phyloP scores from a whole-genome alignment of 2,113 vertebrate species.

The Mobula birostris region DNA sequence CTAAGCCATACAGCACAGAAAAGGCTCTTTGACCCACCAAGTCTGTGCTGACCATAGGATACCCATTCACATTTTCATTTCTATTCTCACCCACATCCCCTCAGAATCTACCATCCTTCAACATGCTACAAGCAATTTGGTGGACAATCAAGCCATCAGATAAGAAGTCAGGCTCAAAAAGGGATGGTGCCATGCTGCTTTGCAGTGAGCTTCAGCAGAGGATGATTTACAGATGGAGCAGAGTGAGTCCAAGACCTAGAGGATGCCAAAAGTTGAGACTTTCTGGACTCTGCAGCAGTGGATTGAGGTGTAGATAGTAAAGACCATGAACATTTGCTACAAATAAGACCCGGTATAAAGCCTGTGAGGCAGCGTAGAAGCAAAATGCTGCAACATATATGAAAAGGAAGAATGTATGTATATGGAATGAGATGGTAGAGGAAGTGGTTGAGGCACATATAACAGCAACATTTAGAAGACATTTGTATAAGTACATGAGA shows the following conservation, averaged over 20 bases:
- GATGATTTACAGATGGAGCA: neutral
- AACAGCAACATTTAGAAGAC: too few relatives aligned
- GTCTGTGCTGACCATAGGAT: too few relatives aligned
- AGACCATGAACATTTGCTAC: neutral
- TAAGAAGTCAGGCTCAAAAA: neutral
- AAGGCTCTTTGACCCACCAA: too few relatives aligned
- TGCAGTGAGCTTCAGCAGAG: neutral
- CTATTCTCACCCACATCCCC: too few relatives aligned
- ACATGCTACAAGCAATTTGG: too few relatives aligned
- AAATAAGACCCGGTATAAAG: neutral
- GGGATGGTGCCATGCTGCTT: neutral
- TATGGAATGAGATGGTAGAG: too few relatives aligned
- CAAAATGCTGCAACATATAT: neutral
- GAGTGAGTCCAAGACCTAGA: neutral
- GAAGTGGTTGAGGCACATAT: too few relatives aligned
- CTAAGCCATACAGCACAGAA: neutral
- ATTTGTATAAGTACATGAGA: too few relatives aligned
- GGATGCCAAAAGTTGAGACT: neutral
- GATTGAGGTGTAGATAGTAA: neutral
- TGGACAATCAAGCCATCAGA: too few relatives aligned
- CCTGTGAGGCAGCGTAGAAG: neutral
- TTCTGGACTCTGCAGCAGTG: neutral
- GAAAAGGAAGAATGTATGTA: neutral
- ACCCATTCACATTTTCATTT: too few relatives aligned
- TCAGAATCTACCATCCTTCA: too few relatives aligned